Base-by-base conservation (phyloP, 2,797 vertebrate genomes). In the Tadarida brasiliensis region DNA sequence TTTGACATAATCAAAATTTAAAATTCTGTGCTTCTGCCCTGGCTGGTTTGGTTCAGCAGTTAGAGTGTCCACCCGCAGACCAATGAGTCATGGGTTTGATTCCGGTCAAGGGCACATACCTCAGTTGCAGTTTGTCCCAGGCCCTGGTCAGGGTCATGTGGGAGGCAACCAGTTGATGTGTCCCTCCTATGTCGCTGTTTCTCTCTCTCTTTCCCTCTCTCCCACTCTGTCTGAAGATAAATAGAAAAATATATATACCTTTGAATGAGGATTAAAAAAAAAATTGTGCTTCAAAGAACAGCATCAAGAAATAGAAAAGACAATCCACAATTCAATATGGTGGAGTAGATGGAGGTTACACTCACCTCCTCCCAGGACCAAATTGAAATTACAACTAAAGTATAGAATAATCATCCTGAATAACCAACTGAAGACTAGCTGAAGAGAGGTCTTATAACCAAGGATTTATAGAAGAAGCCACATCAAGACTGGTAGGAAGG, bases 1-100 rank as follows among this genome's bases (percentile, higher is more conserved):
- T 67, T 26, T 11, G 51, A 67, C 63, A 74, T 73, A 30, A 96
- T 33, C 35, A 90, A 85, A 94, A 92, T 26, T 63, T 20, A 71
- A 91, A 71, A 82, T 6, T 9, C 44, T 67, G 65, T 67, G 51
- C 30, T 90, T 90, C 33, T 44, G 39, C 39, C 39, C 39, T 44
- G 39, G 3, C 39, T 44, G 39, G 39, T 44, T 44, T 44, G 39
- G 39, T 7, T 44, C 5, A 44, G 39, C 39, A 44, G 39, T 44
- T 44, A 44, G 5, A 4, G 39, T 7, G 7, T 44, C 39, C 39
- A 44, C 39, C 39, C 39, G 3, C 7, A 7, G 39, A 4, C 39
- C 39, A 44, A 44, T 44, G 39, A 44, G 39, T 44, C 7, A 7
- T 44, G 39, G 39, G 39, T 44, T 44, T 44, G 39, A 44, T 44